Evolutionary conservation across 2,888 invertebrate genomes (phyloP).

Genomic region (Platycheirus albimanus): DNA sequence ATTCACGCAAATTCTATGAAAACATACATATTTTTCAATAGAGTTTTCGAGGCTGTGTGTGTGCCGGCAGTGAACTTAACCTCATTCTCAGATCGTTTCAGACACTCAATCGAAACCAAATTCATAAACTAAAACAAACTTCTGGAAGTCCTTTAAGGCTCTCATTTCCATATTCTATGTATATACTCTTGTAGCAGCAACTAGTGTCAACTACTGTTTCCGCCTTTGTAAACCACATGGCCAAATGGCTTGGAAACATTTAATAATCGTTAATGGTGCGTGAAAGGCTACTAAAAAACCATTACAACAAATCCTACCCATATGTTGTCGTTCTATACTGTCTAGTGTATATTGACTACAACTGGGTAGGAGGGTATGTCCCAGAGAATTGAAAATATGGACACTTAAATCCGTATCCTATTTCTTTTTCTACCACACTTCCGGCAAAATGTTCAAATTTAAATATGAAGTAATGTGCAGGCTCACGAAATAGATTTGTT

Average conservation of each 20-base stretch:
- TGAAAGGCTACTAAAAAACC: conserved; percentile 49
- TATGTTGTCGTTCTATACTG: background rate
- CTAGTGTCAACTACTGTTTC: conserved; percentile 35
- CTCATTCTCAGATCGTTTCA: background rate
- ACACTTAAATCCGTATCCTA: conserved; percentile 50
- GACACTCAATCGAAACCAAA: background rate
- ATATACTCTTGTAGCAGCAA: background rate
- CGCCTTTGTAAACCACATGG: conserved; percentile 8
- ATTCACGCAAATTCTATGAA: too few species aligned
- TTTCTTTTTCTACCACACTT: conserved; percentile 35
- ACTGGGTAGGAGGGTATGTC: conserved; percentile 12
- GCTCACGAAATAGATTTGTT: conserved; percentile 24
- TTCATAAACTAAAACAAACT: background rate
- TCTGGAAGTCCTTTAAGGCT: background rate
- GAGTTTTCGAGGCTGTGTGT: too few species aligned
- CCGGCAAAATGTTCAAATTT: conserved; percentile 53
- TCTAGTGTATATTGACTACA: background rate
- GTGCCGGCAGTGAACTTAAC: too few species aligned
- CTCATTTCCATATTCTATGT: conserved; percentile 3
- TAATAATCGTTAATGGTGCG: conserved; percentile 54
- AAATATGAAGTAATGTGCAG: conserved; percentile 46
- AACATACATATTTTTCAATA: too few species aligned
- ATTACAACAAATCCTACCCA: conserved; percentile 13
- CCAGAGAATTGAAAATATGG: conserved; percentile 33
- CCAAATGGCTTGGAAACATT: conserved; percentile 54